phyloP scores from a whole-genome alignment of 2,113 vertebrate species.

The Passer domesticus region DNA sequence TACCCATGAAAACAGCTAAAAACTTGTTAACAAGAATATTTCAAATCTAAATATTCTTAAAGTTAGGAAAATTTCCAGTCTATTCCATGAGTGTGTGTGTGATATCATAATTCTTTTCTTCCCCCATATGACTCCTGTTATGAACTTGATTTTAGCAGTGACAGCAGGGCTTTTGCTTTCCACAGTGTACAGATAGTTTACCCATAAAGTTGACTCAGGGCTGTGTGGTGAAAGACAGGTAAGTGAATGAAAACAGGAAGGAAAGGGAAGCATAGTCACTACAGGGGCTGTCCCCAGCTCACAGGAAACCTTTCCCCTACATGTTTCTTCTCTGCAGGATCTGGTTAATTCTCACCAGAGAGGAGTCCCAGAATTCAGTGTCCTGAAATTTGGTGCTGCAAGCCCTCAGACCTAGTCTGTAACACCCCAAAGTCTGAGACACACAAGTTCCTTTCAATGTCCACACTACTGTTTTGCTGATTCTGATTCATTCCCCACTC shows the following conservation, averaged over 20 bases:
- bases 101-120: neutral
- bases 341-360: neutral
- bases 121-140: neutral
- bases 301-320: neutral
- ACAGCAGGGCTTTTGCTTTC: neutral
- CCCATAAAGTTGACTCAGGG: neutral
- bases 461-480: neutral
- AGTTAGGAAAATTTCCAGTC: neutral
- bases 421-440: rapidly evolving
- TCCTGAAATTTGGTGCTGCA: neutral
- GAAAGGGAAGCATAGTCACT: neutral
- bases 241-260: neutral
- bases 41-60: neutral
- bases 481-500: neutral
- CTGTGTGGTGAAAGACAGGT: neutral
- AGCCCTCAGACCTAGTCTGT: neutral
- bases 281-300: neutral
- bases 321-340: neutral
- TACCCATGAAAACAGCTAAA: neutral
- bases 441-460: neutral
- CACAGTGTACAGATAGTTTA: neutral
- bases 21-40: neutral
- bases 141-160: neutral
- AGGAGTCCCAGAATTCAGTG: neutral
- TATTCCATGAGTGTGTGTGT: neutral